Base-by-base conservation (phyloP, 2,888 invertebrate genomes). In the Syrphus vitripennis region DNA sequence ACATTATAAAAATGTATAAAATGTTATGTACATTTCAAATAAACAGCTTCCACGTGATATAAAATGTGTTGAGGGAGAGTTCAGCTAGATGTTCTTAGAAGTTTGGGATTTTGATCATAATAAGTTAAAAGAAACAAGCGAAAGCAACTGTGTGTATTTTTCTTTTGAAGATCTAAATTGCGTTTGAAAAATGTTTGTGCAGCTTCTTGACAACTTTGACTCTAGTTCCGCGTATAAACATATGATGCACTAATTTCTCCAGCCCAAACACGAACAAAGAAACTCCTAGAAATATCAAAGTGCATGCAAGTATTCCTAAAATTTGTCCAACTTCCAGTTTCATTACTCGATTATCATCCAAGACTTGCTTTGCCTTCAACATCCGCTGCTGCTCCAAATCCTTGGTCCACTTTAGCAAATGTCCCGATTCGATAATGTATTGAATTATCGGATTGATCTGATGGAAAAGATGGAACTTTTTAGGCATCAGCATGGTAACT, bases 361-460 rank as follows among this genome's bases (percentile, higher is more conserved):
- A 0, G 1, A 34, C 53, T 16, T 48, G 37, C 16, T 53, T 40
- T 1, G 50, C 90, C 53, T 89, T 89, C 7, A 91, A 89, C 53
- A 87, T 88, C 29, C 91, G 90, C 9, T 88, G 88, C 88, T 90
- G 89, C 42, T 91, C 91, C 78, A 92, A 71, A 21, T 92, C 92
- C 0, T 90, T 88, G 1, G 90, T 89, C 92, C 92, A 92, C 77
- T 92, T 92, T 16, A 91, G 89, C 88, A 92, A 89, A 48, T 92
- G 91, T 0, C 92, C 92, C 45, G 91, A 91, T 70, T 92, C 92
- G 19, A 91, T 91, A 3, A 91, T 89, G 19, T 89, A 88, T 57
- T 91, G 90, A 57, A 92, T 91, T 4, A 92, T 88, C 0, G 89
- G 89, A 88, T 92, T 92, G 45, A 92, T 91, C 79, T 90, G 90